Evolutionary conservation across 2,888 invertebrate species (phyloP).

Genomic region (Tenthredo mesomela): DNA sequence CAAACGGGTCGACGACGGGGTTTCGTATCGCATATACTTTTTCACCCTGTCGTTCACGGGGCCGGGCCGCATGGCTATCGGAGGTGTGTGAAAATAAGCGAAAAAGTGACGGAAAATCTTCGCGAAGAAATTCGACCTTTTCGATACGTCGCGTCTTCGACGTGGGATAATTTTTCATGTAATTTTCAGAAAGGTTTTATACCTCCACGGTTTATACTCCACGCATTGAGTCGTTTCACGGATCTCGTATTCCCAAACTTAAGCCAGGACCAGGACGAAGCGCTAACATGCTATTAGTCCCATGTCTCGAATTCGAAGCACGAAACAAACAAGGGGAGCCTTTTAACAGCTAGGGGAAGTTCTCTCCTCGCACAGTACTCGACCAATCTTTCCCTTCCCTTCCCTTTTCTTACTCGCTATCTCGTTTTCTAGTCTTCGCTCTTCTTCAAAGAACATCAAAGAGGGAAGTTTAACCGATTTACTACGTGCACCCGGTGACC

Average conservation of each 20-base stretch:
- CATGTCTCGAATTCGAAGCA: conserved; percentile 21
- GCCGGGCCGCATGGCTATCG: neutral
- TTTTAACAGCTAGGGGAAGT: conserved; percentile 1
- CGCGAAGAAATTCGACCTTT: neutral
- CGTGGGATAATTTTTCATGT: neutral
- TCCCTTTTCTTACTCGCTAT: neutral
- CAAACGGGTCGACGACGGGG: neutral
- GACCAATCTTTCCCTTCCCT: conserved; percentile 17
- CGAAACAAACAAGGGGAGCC: conserved; percentile 32
- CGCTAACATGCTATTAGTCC: conserved; percentile 25
- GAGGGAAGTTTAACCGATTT: conserved; percentile 25
- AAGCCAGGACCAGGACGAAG: neutral
- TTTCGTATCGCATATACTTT: conserved; percentile 18
- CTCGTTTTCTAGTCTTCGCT: conserved; percentile 25
- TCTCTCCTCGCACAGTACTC: neutral
- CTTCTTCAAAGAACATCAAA: conserved; percentile 16
- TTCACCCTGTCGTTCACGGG: neutral
- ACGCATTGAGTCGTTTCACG: neutral
- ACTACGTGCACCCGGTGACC: conserved; percentile 29
- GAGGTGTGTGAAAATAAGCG: neutral
- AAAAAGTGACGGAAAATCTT: neutral
- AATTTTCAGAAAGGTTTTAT: neutral
- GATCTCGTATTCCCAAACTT: neutral
- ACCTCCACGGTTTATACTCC: neutral
- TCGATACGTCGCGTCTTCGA: neutral